These are phyloP conservation scores for Acropora tenuis DNA, from an alignment of 64 coral and sea anemone species.

Conservation along the genomic window DNA sequence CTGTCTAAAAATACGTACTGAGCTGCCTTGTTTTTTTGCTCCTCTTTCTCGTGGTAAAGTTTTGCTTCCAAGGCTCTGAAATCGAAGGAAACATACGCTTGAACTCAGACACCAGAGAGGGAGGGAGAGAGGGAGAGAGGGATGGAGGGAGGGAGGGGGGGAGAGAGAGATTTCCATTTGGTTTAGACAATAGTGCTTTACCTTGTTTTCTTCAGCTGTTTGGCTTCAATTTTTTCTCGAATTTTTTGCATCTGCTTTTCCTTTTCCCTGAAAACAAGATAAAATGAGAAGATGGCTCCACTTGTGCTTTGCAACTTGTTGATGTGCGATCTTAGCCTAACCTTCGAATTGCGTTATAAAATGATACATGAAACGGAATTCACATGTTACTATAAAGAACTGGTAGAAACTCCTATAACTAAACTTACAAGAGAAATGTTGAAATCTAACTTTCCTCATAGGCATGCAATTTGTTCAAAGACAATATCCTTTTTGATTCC, in stretches of 20 bases:
- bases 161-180: too few relatives aligned
- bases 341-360: not conserved
- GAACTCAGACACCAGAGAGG: not conserved
- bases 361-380: too few relatives aligned
- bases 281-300: not conserved
- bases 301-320: not conserved
- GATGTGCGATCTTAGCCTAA: not conserved
- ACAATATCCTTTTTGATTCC: too few relatives aligned
- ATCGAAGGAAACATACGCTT: not conserved
- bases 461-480: too few relatives aligned
- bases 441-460: too few relatives aligned
- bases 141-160: too few relatives aligned
- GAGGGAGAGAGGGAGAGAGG: too few relatives aligned
- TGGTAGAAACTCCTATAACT: too few relatives aligned
- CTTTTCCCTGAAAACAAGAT: constrained; percentile 67
- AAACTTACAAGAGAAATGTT: too few relatives aligned
- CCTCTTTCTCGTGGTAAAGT: constrained; percentile 62
- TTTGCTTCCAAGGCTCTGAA: constrained; percentile 81
- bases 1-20: constrained; percentile 41
- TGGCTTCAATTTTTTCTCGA: constrained; percentile 86
- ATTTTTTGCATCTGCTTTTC: constrained; percentile 95
- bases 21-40: constrained; percentile 70
- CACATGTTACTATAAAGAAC: too few relatives aligned
- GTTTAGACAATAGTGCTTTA: not conserved
- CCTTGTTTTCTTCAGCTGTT: constrained; percentile 93